Conservation (phyloP, 2,888 invertebrate genomes). For the Tubulanus polymorphus region DNA sequence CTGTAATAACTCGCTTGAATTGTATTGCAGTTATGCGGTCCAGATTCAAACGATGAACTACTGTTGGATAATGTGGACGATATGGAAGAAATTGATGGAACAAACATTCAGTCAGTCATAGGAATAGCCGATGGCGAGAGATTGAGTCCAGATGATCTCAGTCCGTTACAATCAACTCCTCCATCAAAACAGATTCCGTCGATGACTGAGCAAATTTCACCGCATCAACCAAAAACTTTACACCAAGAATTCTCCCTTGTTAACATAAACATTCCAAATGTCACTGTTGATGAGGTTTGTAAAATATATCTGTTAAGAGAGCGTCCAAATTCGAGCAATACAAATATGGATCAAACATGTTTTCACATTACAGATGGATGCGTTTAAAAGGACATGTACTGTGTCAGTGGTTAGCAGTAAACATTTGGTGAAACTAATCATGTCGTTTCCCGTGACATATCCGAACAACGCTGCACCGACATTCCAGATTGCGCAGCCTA, state of each 20-base stretch:
- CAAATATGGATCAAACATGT: too few relatives aligned
- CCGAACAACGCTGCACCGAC: conserved; percentile 64
- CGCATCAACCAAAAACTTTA: conserved; percentile 59
- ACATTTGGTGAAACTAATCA: conserved; percentile 48
- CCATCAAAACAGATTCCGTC: background rate
- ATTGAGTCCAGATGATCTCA: too few relatives aligned
- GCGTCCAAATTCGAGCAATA: too few relatives aligned
- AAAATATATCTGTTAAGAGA: conserved; percentile 1
- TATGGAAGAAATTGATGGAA: too few relatives aligned
- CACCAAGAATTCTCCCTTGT: conserved; percentile 74
- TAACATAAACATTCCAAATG: conserved; percentile 71
- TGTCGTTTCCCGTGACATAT: conserved; percentile 70
- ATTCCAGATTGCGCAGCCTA: conserved; percentile 65
- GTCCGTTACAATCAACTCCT: too few relatives aligned
- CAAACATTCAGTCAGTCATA: too few relatives aligned
- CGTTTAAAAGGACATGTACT: conserved; percentile 59
- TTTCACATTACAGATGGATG: conserved; percentile 58
- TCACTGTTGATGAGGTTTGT: conserved; percentile 58
- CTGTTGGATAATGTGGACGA: too few relatives aligned
- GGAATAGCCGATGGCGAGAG: too few relatives aligned
- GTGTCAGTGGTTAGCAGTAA: conserved; percentile 58
- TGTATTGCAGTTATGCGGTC: too few relatives aligned
- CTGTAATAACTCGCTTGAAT: too few relatives aligned
- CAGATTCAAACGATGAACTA: too few relatives aligned
- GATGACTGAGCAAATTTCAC: conserved; percentile 14